Evolutionary conservation across 2,113 vertebrate species (phyloP), one percentile per base, ranked within the genome.

Genomic region (Psittacula cyanocephala): DNA sequence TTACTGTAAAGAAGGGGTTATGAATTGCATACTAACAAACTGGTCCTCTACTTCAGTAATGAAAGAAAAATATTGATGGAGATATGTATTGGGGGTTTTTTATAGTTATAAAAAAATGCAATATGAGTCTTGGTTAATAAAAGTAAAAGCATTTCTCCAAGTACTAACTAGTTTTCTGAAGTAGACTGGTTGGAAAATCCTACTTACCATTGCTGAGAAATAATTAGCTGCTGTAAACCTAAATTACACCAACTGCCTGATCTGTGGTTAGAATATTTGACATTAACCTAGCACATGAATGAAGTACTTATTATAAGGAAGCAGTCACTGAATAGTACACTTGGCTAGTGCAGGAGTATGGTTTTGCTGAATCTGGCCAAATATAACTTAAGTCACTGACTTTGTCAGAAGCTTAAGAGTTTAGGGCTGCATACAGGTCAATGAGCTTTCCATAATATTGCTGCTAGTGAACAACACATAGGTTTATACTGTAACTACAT

Each of bases 301-400:
- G 35, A 69, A 89, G 28, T 27, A 28, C 29, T 88, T 74, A 68
- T 64, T 67, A 80, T 50, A 78, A 91, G 24, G 71, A 91, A 78
- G 31, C 35, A 75, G 35, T 33, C 43, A 63, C 33, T 68, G 57
- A 83, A n/a, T 52, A 89, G 46, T 67, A 62, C 59, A 39, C 75
- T 94, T 95, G 84, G 63, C 52, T 64, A 65, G 46, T 39, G 39
- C 14, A 57, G n/a, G 37, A 81, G 13, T 25, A 47, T 3, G 23
- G 27, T 60, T 93, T 88, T 71, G 44, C 81, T 93, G n/a, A 74
- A 93, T 93, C 86, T 70, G 43, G 44, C 46, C 77, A 77, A 89
- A 76, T 43, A 67, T 17, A 88, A 93, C 17, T 39, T n/a, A 76
- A 81, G 65, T 43, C 41, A 76, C n/a, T 41, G 80, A 65, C 50